Percentiles rank a stretch among this genome's conserved stretches.
Evolutionary conservation across 2,113 vertebrate species (phyloP).

Genomic region (Fregata magnificens): DNA sequence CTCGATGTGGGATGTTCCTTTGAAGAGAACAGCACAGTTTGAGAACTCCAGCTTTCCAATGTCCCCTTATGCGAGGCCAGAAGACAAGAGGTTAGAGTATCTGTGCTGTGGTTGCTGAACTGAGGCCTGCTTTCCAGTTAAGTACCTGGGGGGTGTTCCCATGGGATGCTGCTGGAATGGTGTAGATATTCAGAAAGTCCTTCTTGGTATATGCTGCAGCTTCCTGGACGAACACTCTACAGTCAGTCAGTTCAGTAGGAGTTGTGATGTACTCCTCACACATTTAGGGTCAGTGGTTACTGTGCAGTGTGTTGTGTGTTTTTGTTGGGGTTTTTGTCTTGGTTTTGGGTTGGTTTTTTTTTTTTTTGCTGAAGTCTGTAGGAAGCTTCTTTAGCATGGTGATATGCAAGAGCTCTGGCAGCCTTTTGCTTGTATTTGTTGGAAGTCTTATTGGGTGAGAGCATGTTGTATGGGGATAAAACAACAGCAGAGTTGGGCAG

Average conservation of each 20-base stretch:
- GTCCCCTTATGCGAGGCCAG: background rate
- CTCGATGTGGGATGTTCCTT: background rate
- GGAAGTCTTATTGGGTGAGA: background rate
- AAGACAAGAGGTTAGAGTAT: background rate
- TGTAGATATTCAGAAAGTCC: background rate
- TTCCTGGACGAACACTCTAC: background rate
- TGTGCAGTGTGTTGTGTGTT: too few species aligned
- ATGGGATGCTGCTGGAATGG: background rate
- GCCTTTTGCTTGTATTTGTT: background rate
- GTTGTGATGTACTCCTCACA: background rate
- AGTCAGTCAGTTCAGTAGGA: background rate
- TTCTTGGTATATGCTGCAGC: background rate
- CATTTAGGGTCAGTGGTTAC: background rate
- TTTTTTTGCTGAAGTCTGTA: background rate
- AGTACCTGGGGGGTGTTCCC: background rate
- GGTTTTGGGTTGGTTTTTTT: background rate
- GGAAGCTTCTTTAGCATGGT: background rate
- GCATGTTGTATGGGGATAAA: background rate
- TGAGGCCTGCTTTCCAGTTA: background rate
- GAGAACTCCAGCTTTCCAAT: background rate
- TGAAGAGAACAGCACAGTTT: background rate
- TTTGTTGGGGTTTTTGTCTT: background rate
- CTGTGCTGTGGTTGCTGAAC: background rate
- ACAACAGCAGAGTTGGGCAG: background rate
- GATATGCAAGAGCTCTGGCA: background rate